These are phyloP conservation scores for Gobio occitaniae DNA, from an alignment of 2,797 vertebrate genomes.

Conservation along the genomic window DNA sequence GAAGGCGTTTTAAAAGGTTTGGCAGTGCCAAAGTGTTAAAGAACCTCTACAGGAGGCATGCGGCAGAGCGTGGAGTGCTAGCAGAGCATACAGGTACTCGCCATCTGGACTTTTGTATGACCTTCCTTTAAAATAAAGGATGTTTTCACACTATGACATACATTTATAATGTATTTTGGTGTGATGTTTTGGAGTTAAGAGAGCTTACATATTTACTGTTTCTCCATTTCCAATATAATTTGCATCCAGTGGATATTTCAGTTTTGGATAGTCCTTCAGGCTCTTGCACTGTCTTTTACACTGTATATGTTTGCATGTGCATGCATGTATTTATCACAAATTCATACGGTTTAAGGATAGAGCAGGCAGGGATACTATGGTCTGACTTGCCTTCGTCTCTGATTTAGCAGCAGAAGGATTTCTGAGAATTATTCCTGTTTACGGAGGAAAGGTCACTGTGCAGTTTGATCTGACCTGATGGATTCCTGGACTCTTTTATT, in stretches of 20 bases:
- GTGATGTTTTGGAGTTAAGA: neutral
- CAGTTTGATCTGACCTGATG: neutral
- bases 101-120: constrained; percentile 34
- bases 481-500: too few relatives aligned
- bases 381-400: constrained; percentile 16
- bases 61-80: constrained; percentile 80
- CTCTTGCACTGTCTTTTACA: neutral
- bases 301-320: constrained; percentile 7
- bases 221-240: neutral
- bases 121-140: constrained; percentile 31
- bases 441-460: constrained; percentile 24
- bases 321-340: neutral
- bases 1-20: constrained; percentile 92
- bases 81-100: constrained; percentile 81
- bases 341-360: neutral
- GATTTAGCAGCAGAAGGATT: constrained; percentile 30
- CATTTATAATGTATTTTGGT: constrained; percentile 8
- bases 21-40: constrained; percentile 97
- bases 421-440: constrained; percentile 34
- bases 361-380: neutral
- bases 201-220: neutral
- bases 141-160: neutral
- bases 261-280: neutral
- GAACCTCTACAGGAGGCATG: constrained; percentile 91
- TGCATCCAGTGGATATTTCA: neutral